Conservation (phyloP, 2,113 vertebrate genomes). For the Chinchilla lanigera region DNA sequence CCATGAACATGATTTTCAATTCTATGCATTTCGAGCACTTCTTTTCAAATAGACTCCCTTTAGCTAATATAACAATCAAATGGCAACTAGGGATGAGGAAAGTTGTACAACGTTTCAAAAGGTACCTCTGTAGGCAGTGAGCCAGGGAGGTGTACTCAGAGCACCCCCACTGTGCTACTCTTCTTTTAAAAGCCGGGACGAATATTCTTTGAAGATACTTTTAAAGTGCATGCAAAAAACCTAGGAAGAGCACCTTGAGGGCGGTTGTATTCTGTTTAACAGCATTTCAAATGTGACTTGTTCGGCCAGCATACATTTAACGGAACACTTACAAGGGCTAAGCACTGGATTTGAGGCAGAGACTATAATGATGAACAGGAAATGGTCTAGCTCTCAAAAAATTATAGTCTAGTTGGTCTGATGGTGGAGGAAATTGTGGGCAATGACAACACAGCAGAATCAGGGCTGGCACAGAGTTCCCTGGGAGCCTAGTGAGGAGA, state of each 20-base stretch:
- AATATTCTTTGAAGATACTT: slow-evolving; percentile 56
- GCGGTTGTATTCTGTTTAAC: not conserved
- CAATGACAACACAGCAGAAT: not conserved
- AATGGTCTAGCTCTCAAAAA: not conserved
- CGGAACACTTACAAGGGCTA: not conserved
- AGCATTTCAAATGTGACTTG: slow-evolving; percentile 3
- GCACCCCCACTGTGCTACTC: not conserved
- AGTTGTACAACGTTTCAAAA: slow-evolving; percentile 34
- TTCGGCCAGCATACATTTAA: not conserved
- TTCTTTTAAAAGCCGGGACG: not conserved
- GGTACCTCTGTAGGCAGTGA: not conserved
- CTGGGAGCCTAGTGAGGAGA: not conserved
- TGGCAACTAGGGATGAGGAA: not conserved
- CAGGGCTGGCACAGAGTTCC: too few relatives aligned
- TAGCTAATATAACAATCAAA: slow-evolving; percentile 1
- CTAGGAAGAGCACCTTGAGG: not conserved
- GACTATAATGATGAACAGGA: not conserved
- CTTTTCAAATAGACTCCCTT: not conserved
- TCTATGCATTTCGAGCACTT: not conserved
- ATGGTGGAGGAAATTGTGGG: fast-evolving
- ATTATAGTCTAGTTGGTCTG: not conserved
- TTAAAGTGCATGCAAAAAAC: slow-evolving; percentile 26
- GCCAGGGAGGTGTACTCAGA: not conserved
- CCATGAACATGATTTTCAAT: not conserved
- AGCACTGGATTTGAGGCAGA: not conserved